phyloP scores from a whole-genome alignment of 1,140 invertebrate species.

The Druon quercuslanigerum region DNA sequence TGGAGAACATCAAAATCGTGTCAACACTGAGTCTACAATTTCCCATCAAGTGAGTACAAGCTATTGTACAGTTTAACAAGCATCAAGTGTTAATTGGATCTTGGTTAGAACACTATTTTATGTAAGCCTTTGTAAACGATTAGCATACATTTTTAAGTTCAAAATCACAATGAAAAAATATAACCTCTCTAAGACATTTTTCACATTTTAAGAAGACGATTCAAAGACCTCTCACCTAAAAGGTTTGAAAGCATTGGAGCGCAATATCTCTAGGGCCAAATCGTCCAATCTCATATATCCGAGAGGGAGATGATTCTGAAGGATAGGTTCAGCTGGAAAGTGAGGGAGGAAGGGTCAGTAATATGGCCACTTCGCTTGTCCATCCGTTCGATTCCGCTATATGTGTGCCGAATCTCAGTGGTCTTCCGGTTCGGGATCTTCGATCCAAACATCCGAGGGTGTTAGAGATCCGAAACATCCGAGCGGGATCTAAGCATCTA shows the following conservation, averaged over 20 bases:
- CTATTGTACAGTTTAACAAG: neutral
- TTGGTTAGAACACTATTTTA: neutral
- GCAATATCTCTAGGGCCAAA: constrained; percentile 35
- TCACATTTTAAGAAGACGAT: neutral
- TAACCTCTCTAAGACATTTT: neutral
- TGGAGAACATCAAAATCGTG: constrained; percentile 18
- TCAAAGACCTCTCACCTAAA: neutral
- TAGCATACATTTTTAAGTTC: too few species aligned
- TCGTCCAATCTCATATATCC: constrained; percentile 35
- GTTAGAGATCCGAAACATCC: neutral
- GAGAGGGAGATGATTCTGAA: neutral
- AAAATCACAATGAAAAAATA: neutral
- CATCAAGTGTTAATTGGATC: neutral
- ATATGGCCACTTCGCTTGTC: constrained; percentile 8
- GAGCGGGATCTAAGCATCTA: constrained; percentile 7
- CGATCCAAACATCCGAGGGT: too few species aligned
- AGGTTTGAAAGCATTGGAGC: constrained; percentile 30
- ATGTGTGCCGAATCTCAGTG: constrained; percentile 1
- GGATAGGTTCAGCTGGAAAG: constrained; percentile 10
- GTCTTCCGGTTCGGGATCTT: neutral
- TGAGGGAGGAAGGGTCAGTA: constrained; percentile 18
- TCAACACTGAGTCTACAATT: neutral
- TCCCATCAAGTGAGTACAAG: constrained; percentile 17
- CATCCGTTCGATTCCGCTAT: constrained; percentile 24
- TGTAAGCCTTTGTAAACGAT: too few species aligned